Base-by-base conservation (phyloP, 2,113 vertebrate species). In the Talpa occidentalis region DNA sequence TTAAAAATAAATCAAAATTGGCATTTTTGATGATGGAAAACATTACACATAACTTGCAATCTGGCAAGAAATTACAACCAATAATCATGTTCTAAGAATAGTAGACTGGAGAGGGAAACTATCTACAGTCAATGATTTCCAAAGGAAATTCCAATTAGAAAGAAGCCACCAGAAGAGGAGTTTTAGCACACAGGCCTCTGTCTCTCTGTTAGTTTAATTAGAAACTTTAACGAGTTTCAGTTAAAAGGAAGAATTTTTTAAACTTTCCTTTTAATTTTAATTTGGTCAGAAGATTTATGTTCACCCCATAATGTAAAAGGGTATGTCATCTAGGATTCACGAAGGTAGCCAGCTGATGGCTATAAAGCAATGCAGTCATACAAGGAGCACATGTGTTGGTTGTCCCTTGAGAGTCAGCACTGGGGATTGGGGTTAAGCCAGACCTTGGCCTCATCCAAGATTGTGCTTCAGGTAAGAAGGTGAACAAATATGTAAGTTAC, bases 121-220 rank as follows among this genome's bases (percentile, higher is more conserved):
- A 90, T 92, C 96, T 97, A 92, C 42, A 83, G 87, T 89, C 94
- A 95, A 93, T 85, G 76, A 96, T 96, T 97, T 98, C 76, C 96
- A 97, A 94, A 92, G 87, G 86, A 97, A 97, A 97, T 92, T 96
- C 90, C 83, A 96, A 0, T 97, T 94, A 96, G 79, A 91, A 95
- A 88, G 93, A 91, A 64, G 94, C 73, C 91, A 97, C 47, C 96
- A 93, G 49, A 66, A 82, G 42, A 30, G 35, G 67, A 47, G 28
- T 73, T 59, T 49, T 32, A 88, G 32, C n/a, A 52, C 56, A 42
- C 40, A 72, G 59, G 24, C 17, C n/a, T 60, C 37, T 76, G 9
- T 56, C 59, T 95, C 54, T 93, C 54, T 80, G 54, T 56, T 56
- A 56, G 54, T 22, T 56, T 56, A 56, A 56, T 5, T 56, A 56